Base-by-base conservation (phyloP, 1,140 invertebrate genomes). In the Vanessa tameamea region DNA sequence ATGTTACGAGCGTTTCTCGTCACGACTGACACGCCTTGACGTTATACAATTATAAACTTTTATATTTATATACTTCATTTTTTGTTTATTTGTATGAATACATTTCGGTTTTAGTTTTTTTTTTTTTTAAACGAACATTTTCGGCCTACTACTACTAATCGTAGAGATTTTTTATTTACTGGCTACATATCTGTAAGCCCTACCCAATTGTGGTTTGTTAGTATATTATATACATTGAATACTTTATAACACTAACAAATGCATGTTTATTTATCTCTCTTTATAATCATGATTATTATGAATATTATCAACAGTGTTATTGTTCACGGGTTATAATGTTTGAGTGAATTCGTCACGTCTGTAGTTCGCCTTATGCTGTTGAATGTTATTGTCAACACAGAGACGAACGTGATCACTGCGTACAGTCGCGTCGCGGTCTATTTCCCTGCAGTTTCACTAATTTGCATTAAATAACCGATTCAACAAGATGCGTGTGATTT, bases 361-460 rank as follows among this genome's bases (percentile, higher is more conserved):
- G 20, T 57, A 23, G 53, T 23, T 23, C 5, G 57, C 57, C 26
- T 61, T 37, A 61, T n/a, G 11, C 4, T 15, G 50, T 37, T 68
- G 66, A 47, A 47, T 57, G 55, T 68, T 16, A 55, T 57, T 68
- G 66, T 68, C 66, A 73, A 67, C 59, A 63, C 37, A 61, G n/a
- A 51, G 51, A 47, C 63, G 65, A 48, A n/a, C 31, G 16, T 68
- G 72, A 61, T 68, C 71, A 37, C 71, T 55, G 37, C 16, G 51
- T 51, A 63, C 72, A 53, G 63, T 53, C 72, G 55, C 31, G 67
- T 65, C 16, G 15, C 67, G 73, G 20, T 74, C 73, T 69, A 74
- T 68, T 74, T 74, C 16, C 47, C 61, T n/a, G 20, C 37, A 47
- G 73, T 74, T 74, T 74, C 73, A 64, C 73, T 68, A 61, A 74